phyloP scores from a whole-genome alignment of 2,113 vertebrate species.

The Leptodactylus fuscus region DNA sequence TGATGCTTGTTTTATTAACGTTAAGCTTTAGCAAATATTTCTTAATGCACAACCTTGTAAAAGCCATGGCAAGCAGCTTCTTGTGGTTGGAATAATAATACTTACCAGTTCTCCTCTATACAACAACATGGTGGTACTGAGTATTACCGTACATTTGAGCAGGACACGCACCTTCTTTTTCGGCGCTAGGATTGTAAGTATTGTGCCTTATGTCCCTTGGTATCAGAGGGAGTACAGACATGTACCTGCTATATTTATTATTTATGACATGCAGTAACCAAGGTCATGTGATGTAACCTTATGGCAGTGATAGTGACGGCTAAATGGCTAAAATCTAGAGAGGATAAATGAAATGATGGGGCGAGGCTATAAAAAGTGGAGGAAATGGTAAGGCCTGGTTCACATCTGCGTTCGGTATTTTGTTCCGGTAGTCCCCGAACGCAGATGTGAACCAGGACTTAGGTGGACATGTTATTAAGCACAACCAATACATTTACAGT shows the following conservation, averaged over 20 bases:
- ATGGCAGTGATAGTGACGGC: neutral
- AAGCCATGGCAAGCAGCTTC: neutral
- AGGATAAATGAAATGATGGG: constrained; percentile 4
- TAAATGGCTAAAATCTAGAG: too few species aligned
- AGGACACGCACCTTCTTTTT: constrained; percentile 11
- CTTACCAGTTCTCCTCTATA: neutral
- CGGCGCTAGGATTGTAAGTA: neutral
- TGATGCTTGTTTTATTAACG: constrained; percentile 54
- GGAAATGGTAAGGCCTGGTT: too few species aligned
- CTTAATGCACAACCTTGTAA: neutral
- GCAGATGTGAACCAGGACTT: too few species aligned
- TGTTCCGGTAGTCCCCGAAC: too few species aligned
- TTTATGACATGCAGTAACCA: constrained; percentile 31
- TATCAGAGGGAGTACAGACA: constrained; percentile 23
- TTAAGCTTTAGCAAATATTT: constrained; percentile 46
- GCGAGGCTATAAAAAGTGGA: neutral
- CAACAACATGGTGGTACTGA: constrained; percentile 4
- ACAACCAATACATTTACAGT: too few species aligned
- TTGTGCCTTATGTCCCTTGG: constrained; percentile 33
- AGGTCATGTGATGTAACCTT: constrained; percentile 10
- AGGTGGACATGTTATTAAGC: too few species aligned
- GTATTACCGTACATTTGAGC: neutral
- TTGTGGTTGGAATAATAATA: neutral
- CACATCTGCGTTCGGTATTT: too few species aligned
- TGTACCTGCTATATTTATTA: constrained; percentile 44